Evolutionary conservation across 2,797 vertebrate genomes (phyloP).

Genomic region (Ceryle rudis): DNA sequence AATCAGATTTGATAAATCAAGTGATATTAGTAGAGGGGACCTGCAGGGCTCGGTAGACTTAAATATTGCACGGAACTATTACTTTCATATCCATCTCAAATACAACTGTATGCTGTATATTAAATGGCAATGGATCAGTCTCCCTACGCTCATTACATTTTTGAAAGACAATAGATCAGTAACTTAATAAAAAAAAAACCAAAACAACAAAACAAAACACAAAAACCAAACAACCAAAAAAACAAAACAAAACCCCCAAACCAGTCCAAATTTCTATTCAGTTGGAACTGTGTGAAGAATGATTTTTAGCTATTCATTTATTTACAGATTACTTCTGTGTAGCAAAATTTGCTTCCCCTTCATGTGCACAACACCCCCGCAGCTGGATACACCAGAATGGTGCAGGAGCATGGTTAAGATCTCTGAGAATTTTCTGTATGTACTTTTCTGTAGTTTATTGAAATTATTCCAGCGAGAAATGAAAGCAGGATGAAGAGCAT

Average conservation of each 20-base stretch:
- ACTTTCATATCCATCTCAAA: neutral
- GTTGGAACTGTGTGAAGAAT: neutral
- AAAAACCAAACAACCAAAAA: neutral
- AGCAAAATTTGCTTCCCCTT: neutral
- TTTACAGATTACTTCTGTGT: neutral
- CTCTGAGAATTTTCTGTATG: neutral
- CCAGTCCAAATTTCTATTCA: neutral
- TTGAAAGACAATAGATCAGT: constrained; percentile 32
- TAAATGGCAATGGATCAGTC: neutral
- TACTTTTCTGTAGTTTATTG: neutral
- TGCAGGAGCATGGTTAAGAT: neutral
- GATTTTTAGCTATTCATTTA: neutral
- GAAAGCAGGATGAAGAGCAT: neutral
- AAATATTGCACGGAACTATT: constrained; percentile 39
- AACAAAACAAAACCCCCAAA: no score
- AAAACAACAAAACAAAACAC: no score
- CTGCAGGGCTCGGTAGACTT: constrained; percentile 39
- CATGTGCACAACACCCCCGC: neutral
- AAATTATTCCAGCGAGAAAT: neutral
- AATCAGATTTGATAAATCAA: constrained; percentile 69
- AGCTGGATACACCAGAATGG: neutral
- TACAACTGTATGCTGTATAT: neutral
- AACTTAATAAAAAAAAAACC: neutral
- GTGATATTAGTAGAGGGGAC: constrained; percentile 46
- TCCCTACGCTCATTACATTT: neutral